Percentiles rank a stretch among this genome's conserved stretches.
Evolutionary conservation across 2,113 vertebrate genomes (phyloP).

Genomic region (Sigmodon hispidus): DNA sequence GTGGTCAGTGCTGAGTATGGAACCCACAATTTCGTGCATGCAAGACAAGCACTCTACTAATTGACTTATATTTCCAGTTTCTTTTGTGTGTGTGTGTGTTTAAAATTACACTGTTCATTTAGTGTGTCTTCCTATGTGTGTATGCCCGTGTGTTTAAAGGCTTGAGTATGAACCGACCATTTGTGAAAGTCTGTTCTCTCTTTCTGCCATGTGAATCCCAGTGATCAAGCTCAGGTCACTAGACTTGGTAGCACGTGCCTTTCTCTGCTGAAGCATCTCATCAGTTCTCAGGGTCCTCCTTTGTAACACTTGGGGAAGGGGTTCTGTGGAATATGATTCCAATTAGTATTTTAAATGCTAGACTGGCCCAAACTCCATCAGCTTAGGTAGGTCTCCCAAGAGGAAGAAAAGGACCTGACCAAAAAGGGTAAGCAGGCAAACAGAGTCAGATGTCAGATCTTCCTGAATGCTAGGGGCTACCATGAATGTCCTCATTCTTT

Average conservation of each 20-base stretch:
- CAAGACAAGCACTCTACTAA: not conserved
- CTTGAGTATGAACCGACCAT: not conserved
- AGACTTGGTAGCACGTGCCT: not conserved
- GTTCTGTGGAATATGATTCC: not conserved
- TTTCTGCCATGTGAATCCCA: not conserved
- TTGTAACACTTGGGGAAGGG: not conserved
- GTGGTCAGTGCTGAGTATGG: not conserved
- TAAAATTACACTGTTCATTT: not conserved
- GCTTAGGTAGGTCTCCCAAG: too few relatives aligned
- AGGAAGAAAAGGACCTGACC: not conserved
- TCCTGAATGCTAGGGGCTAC: constrained; percentile 2
- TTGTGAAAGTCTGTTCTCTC: too few relatives aligned
- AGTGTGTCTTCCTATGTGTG: not conserved
- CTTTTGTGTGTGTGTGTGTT: not conserved
- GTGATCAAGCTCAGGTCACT: not conserved
- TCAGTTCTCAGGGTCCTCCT: not conserved
- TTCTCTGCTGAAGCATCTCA: not conserved
- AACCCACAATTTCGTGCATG: not conserved
- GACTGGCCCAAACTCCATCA: not conserved
- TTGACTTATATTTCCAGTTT: not conserved
- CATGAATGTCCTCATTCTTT: constrained; percentile 58
- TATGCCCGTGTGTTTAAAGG: too few relatives aligned
- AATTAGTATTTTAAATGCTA: not conserved
- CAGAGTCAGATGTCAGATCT: not conserved
- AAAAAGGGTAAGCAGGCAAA: not conserved